These are phyloP conservation scores for Melinaea marsaeus DNA, from an alignment of 2,888 invertebrate genomes.

Conservation along the genomic window DNA sequence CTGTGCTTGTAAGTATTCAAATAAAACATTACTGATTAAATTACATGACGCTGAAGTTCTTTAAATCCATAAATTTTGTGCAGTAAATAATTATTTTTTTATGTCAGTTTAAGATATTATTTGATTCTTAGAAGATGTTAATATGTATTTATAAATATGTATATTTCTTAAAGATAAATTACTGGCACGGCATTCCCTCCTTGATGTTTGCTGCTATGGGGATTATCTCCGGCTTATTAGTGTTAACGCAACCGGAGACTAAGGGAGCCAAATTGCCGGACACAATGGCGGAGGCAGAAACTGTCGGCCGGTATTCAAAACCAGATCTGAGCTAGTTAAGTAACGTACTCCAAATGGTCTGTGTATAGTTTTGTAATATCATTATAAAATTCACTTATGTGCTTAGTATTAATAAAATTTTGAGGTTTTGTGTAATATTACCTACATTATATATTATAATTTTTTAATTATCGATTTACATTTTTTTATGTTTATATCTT, in stretches of 20 bases:
- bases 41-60: too few species aligned
- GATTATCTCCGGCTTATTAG: conserved; percentile 60
- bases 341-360: background rate
- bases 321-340: conserved; percentile 2
- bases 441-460: too few species aligned
- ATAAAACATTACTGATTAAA: background rate
- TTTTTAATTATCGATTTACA: too few species aligned
- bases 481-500: too few species aligned
- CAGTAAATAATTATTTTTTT: background rate
- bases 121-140: background rate
- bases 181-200: conserved; percentile 68
- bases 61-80: too few species aligned
- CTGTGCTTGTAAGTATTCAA: conserved; percentile 71
- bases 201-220: conserved; percentile 76
- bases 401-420: too few species aligned
- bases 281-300: conserved; percentile 78
- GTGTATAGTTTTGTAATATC: too few species aligned
- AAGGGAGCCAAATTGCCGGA: conserved; percentile 78
- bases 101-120: background rate
- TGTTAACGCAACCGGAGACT: conserved; percentile 79
- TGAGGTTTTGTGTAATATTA: too few species aligned
- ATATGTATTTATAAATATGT: background rate
- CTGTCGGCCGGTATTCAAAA: conserved; percentile 42
- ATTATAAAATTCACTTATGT: too few species aligned
- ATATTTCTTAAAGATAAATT: conserved; percentile 45